phyloP scores from a whole-genome alignment of 2,113 vertebrate genomes.

The Mobula hypostoma region DNA sequence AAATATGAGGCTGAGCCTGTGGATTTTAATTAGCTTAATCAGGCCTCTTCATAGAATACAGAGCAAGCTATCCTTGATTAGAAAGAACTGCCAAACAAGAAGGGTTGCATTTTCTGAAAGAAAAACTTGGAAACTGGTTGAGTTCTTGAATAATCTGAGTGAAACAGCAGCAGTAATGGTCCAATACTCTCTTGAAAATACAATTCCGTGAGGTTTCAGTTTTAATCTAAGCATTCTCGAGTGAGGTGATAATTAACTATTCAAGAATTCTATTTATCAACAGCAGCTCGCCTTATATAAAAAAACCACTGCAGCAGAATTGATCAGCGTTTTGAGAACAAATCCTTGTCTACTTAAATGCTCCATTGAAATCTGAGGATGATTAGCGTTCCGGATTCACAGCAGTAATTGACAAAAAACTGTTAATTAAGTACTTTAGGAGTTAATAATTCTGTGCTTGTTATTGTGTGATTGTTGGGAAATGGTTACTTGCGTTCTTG shows the following conservation, averaged over 20 bases:
- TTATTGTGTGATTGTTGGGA: not conserved
- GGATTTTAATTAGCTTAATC: no score
- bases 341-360: not conserved
- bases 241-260: not conserved
- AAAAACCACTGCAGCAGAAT: not conserved
- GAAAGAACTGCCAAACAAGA: no score
- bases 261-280: not conserved
- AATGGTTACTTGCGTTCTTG: not conserved
- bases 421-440: not conserved
- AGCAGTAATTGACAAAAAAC: not conserved
- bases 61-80: no score
- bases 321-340: not conserved
- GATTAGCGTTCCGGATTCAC: not conserved
- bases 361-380: not conserved
- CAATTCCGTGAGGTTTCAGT: not conserved
- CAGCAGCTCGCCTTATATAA: not conserved
- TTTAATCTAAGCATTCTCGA: conserved; percentile 8
- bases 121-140: not conserved
- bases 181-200: not conserved
- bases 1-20: no score
- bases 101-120: not conserved
- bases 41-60: no score
- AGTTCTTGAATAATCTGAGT: not conserved
- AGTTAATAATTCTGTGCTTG: conserved; percentile 4
- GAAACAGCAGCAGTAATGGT: not conserved